Conservation (phyloP, 2,797 vertebrate species). For the Centroberyx gerrardi region DNA sequence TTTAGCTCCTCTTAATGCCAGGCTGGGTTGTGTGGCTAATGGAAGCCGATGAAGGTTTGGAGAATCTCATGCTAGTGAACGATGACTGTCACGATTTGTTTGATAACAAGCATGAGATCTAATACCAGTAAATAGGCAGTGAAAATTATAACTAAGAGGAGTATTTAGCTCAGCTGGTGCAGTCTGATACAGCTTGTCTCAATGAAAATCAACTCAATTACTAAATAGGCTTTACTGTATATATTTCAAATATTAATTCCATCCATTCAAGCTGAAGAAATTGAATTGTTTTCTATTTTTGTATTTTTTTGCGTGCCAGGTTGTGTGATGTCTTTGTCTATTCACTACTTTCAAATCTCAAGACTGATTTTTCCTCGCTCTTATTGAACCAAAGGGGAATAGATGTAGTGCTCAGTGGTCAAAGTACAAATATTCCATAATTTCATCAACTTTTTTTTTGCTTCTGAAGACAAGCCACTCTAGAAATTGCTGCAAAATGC, state of each 20-base stretch:
- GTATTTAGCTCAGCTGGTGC: constrained; percentile 29
- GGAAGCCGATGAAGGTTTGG: constrained; percentile 59
- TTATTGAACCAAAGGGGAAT: background rate
- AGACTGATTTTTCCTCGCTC: background rate
- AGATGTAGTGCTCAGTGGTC: background rate
- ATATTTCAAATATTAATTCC: constrained; percentile 28
- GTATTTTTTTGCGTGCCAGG: background rate
- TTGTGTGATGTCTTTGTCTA: too few species aligned
- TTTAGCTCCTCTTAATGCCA: constrained; percentile 78
- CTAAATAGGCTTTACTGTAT: constrained; percentile 39
- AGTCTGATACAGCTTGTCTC: constrained; percentile 21
- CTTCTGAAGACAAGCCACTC: too few species aligned
- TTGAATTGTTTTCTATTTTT: background rate
- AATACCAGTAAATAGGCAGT: constrained; percentile 30
- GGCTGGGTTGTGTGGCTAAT: constrained; percentile 72
- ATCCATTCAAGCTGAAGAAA: constrained; percentile 28
- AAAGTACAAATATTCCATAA: background rate
- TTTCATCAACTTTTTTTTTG: too few species aligned
- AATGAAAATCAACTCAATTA: constrained; percentile 35
- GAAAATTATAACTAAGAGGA: constrained; percentile 32
- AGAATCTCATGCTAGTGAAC: constrained; percentile 58
- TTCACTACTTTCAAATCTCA: background rate
- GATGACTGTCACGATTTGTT: constrained; percentile 67
- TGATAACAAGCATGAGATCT: constrained; percentile 55
- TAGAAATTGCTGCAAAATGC: too few species aligned